These are phyloP conservation scores for Rallus crepitans DNA, from an alignment of 2,797 vertebrate genomes.

Conservation along the genomic window DNA sequence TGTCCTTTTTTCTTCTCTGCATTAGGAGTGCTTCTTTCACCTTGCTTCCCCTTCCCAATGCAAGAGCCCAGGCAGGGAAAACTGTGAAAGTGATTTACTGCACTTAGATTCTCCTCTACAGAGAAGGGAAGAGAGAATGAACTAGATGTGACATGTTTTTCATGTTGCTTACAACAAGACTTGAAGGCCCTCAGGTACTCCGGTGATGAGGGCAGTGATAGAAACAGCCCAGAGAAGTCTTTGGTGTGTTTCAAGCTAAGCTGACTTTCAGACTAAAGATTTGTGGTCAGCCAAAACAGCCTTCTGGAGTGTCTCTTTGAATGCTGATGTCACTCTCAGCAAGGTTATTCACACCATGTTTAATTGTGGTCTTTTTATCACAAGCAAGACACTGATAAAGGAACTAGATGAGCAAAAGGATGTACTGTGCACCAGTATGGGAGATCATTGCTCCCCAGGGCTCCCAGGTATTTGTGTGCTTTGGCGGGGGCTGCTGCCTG, in stretches of 20 bases:
- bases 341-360: not conserved
- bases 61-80: not conserved
- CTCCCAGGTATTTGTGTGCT: not conserved
- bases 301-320: not conserved
- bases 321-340: accelerated
- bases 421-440: not conserved
- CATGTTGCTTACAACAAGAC: not conserved
- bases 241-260: not conserved
- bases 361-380: not conserved
- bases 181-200: not conserved
- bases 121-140: not conserved
- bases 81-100: not conserved
- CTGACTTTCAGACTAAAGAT: not conserved
- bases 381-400: not conserved
- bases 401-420: not conserved
- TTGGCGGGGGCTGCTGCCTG: not conserved
- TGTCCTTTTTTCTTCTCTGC: not conserved
- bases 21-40: not conserved
- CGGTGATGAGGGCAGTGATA: not conserved
- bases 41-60: not conserved
- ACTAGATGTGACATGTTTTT: not conserved
- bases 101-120: not conserved
- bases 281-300: not conserved
- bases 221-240: not conserved
- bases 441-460: not conserved